A percentile compares a stretch with the other conserved stretches of the same genome.
phyloP scores from a whole-genome alignment of 2,888 invertebrate species.

The Enchytraeus crypticus region DNA sequence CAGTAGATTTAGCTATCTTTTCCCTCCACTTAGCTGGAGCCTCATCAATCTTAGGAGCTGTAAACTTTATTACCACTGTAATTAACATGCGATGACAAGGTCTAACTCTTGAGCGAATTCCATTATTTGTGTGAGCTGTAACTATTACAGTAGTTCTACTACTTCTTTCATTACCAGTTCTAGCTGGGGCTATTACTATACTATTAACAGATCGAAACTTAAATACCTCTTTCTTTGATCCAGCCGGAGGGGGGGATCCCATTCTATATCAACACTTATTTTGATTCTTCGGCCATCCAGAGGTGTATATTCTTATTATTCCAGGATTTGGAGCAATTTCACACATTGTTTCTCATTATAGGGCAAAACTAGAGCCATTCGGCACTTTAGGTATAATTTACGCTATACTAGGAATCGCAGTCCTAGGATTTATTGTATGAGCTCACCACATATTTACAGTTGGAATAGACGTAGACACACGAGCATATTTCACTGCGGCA shows the following conservation, averaged over 20 bases:
- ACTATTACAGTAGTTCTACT: constrained; percentile 60
- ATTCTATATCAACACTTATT: constrained; percentile 74
- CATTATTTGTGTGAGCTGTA: constrained; percentile 68
- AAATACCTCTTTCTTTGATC: constrained; percentile 73
- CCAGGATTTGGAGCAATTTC: constrained; percentile 75
- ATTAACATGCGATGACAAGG: constrained; percentile 62
- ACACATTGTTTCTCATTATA: constrained; percentile 61
- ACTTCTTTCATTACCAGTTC: constrained; percentile 63
- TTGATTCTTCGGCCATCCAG: constrained; percentile 79
- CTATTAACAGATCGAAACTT: constrained; percentile 69
- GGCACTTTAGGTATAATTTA: constrained; percentile 64
- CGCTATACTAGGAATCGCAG: constrained; percentile 72
- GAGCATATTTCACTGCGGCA: constrained; percentile 73
- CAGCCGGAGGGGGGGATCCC: constrained; percentile 69
- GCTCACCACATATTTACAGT: constrained; percentile 78
- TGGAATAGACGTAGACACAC: constrained; percentile 72
- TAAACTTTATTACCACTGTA: constrained; percentile 71
- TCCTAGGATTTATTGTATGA: constrained; percentile 74
- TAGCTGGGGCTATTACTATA: constrained; percentile 73
- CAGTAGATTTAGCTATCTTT: constrained; percentile 69
- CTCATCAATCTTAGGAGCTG: constrained; percentile 62
- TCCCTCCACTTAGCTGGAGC: constrained; percentile 65
- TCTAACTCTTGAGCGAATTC: constrained; percentile 59
- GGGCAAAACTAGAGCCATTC: constrained; percentile 64
- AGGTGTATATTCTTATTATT: constrained; percentile 77